A percentile compares a stretch with the other conserved stretches of the same genome.
Conservation (phyloP, 1,140 invertebrate genomes). For the Reticulitermes speratus region DNA sequence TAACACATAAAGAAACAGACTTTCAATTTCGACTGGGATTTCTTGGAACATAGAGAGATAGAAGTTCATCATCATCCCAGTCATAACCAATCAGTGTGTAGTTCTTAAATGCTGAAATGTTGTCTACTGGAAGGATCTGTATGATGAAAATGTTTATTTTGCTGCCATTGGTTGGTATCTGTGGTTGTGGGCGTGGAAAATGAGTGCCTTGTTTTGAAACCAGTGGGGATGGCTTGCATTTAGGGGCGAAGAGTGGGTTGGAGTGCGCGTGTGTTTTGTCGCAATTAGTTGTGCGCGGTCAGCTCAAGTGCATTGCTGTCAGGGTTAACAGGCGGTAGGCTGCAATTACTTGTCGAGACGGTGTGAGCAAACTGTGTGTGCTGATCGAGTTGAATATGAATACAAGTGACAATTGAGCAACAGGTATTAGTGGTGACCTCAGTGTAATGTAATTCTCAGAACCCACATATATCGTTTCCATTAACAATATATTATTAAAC, state of each 20-base stretch:
- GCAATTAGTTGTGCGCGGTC: not conserved
- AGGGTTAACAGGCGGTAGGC: not conserved
- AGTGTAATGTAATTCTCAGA: no score
- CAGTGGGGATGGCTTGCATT: not conserved
- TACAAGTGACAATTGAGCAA: no score
- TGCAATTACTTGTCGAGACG: not conserved
- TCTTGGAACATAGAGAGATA: no score
- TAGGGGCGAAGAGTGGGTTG: not conserved
- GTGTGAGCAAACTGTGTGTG: no score
- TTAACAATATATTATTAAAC: no score
- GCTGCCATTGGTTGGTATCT: not conserved
- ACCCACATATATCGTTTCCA: no score
- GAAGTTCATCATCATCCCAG: not conserved
- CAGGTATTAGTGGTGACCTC: no score
- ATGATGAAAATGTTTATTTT: constrained; percentile 15
- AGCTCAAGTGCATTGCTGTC: not conserved
- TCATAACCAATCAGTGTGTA: not conserved
- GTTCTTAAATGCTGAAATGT: not conserved
- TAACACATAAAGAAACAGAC: no score
- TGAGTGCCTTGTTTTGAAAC: not conserved
- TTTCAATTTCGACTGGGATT: no score
- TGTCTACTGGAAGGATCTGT: not conserved
- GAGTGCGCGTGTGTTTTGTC: not conserved
- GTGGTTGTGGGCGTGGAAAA: constrained; percentile 7
- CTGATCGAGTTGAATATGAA: no score